phyloP scores from a whole-genome alignment of 2,797 vertebrate genomes.

The Myiothlypis chrysogaster region DNA sequence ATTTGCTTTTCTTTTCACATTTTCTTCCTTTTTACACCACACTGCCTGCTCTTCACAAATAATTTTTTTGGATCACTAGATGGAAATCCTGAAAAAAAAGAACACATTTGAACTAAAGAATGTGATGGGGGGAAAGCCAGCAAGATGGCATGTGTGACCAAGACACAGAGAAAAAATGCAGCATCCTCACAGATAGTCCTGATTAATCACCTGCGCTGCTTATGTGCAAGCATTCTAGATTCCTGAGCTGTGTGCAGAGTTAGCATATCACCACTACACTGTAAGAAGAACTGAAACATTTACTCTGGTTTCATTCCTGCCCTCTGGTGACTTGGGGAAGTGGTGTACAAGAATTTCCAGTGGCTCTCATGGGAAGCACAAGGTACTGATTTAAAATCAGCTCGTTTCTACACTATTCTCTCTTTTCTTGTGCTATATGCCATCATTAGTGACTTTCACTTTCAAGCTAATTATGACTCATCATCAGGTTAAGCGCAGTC shows the following conservation, averaged over 20 bases:
- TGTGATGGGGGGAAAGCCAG: background rate
- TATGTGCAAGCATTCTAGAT: background rate
- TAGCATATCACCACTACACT: background rate
- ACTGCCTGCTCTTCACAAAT: background rate
- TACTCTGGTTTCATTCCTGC: background rate
- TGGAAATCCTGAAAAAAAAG: background rate
- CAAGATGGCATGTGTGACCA: background rate
- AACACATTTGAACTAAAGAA: background rate
- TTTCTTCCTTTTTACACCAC: background rate
- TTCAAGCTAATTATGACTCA: background rate
- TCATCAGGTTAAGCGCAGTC: background rate
- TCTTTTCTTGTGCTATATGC: background rate
- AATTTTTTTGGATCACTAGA: background rate
- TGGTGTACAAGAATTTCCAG: background rate
- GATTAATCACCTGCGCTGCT: background rate
- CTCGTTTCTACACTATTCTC: background rate
- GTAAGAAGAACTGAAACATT: background rate
- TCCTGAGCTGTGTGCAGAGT: accelerated
- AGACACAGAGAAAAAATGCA: background rate
- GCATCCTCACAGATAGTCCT: background rate
- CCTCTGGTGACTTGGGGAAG: background rate
- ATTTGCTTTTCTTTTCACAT: background rate
- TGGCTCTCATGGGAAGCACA: background rate
- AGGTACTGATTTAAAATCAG: background rate
- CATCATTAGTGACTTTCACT: background rate